Conservation (phyloP, 1,140 invertebrate species). For the Pseudomyrmex pallidus region DNA sequence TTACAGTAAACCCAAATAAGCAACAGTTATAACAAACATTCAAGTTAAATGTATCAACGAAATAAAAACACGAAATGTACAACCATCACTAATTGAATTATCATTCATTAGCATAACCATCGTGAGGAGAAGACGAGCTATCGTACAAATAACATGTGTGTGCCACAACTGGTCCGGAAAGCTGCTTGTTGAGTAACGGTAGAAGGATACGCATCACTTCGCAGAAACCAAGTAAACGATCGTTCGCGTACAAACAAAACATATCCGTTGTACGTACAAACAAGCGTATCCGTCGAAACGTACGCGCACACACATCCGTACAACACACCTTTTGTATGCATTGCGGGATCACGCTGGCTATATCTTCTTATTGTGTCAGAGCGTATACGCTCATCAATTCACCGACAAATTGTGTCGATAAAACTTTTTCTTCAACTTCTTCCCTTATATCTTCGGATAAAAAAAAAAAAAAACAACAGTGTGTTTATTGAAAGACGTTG, state of each 20-base stretch:
- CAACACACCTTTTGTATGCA: neutral
- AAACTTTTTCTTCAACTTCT: neutral
- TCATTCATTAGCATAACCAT: neutral
- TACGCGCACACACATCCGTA: neutral
- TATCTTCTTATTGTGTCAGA: neutral
- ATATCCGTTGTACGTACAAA: slow-evolving; percentile 10
- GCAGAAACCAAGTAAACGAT: neutral
- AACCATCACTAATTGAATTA: slow-evolving; percentile 1
- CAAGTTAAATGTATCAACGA: no score
- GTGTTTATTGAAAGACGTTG: neutral
- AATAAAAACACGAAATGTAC: no score
- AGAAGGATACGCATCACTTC: slow-evolving; percentile 31
- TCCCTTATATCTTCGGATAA: neutral
- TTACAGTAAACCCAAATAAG: no score
- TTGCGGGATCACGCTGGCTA: neutral
- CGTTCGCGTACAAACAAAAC: neutral
- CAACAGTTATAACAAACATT: no score
- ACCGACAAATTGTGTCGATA: neutral
- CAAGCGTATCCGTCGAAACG: slow-evolving; percentile 12
- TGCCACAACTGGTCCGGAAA: neutral
- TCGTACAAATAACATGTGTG: slow-evolving; percentile 15
- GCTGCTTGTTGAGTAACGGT: neutral
- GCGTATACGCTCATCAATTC: neutral
- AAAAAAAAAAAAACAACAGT: neutral
- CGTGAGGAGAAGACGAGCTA: neutral